Evolutionary conservation across 2,113 vertebrate species (phyloP).

Genomic region (Maccullochella peelii): DNA sequence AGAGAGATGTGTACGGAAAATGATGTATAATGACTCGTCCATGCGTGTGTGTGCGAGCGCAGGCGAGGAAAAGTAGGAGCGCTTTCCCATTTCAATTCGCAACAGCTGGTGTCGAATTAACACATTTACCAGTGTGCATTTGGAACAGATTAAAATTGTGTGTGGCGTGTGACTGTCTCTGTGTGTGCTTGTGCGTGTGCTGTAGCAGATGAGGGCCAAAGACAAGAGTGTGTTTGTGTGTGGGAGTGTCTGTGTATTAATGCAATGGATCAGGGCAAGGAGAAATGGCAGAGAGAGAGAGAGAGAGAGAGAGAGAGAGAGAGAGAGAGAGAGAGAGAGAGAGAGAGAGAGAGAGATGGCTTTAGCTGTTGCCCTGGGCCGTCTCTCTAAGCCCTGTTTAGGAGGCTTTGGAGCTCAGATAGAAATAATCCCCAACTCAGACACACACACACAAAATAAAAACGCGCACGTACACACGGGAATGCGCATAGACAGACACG

Average conservation of each 20-base stretch:
- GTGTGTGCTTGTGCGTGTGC: conserved; percentile 34
- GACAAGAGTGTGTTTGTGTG: conserved; percentile 78
- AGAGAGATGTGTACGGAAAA: conserved; percentile 35
- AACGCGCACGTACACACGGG: conserved; percentile 16
- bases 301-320: conserved; percentile 39
- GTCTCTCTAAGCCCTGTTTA: conserved; percentile 85
- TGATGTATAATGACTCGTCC: conserved; percentile 66
- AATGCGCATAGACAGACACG: conserved; percentile 29
- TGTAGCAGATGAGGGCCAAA: conserved; percentile 72
- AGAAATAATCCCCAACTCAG: conserved; percentile 85
- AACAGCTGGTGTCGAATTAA: conserved; percentile 85
- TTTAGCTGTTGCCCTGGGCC: conserved; percentile 85
- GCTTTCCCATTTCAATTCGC: conserved; percentile 81
- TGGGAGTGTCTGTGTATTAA: conserved; percentile 77
- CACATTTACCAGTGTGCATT: conserved; percentile 84
- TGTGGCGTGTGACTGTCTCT: conserved; percentile 72
- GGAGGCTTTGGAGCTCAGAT: conserved; percentile 85
- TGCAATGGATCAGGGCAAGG: conserved; percentile 73
- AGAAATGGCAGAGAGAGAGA: conserved; percentile 56
- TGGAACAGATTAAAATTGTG: conserved; percentile 84
- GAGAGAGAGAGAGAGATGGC: conserved; percentile 58
- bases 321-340: conserved; percentile 27
- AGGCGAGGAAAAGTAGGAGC: conserved; percentile 68
- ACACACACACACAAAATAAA: conserved; percentile 70
- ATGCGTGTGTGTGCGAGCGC: conserved; percentile 46